Percentiles rank a stretch among this genome's conserved stretches.
Evolutionary conservation across 2,888 invertebrate species (phyloP).

Genomic region (Eupithecia exiguata): DNA sequence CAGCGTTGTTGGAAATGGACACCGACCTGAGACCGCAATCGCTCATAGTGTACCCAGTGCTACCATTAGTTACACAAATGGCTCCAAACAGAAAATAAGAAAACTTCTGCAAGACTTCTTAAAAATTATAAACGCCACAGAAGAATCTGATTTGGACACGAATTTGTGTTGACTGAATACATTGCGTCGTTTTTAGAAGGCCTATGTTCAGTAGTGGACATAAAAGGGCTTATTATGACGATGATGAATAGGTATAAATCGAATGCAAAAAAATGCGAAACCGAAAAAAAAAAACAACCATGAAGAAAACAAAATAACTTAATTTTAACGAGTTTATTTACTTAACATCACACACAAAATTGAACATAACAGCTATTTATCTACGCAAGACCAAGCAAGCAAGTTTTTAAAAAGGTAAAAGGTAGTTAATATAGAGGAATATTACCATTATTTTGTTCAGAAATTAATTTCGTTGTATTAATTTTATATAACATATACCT

Average conservation of each 20-base stretch:
- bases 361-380: neutral
- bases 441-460: neutral
- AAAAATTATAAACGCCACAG: neutral
- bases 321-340: neutral
- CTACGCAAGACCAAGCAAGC: neutral
- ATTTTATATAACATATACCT: neutral
- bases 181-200: too few relatives aligned
- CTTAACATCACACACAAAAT: neutral
- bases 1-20: conserved; percentile 62
- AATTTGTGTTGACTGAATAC: neutral
- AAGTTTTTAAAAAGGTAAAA: neutral
- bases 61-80: conserved; percentile 71
- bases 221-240: too few relatives aligned
- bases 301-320: neutral
- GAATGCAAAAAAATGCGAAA: neutral
- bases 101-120: neutral
- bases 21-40: conserved; percentile 65
- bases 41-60: conserved; percentile 57
- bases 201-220: too few relatives aligned
- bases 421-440: too few relatives aligned
- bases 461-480: neutral
- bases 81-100: conserved; percentile 36
- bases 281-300: neutral
- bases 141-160: neutral
- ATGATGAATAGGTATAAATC: neutral